A percentile compares a stretch with the other conserved stretches of the same genome.
Evolutionary conservation across 2,113 vertebrate species (phyloP).

Genomic region (Nibea coibor): DNA sequence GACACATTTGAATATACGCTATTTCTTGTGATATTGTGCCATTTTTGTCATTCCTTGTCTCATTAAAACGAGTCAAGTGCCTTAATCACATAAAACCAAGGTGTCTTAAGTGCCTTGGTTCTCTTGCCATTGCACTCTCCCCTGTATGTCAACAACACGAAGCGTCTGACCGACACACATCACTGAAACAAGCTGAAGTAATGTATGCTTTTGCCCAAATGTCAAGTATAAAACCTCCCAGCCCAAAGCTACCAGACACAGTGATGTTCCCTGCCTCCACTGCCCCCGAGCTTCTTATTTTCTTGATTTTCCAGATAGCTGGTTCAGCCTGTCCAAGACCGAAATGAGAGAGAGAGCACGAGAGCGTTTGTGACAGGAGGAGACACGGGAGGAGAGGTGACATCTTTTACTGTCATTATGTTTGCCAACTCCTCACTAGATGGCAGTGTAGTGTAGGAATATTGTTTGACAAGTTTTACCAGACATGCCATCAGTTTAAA

Average conservation of each 20-base stretch:
- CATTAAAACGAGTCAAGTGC: background rate
- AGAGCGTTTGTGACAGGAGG: constrained; percentile 36
- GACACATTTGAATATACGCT: background rate
- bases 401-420: constrained; percentile 46
- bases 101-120: too few species aligned
- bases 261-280: constrained; percentile 33
- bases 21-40: background rate
- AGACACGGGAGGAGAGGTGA: constrained; percentile 23
- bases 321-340: constrained; percentile 50
- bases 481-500: constrained; percentile 43
- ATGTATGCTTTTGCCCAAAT: constrained; percentile 39
- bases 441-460: constrained; percentile 76
- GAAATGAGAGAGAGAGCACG: background rate
- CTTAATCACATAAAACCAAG: background rate
- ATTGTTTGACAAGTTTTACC: constrained; percentile 53
- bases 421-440: constrained; percentile 72
- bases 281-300: constrained; percentile 52
- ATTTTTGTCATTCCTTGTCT: constrained; percentile 1
- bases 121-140: background rate
- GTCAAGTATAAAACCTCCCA: constrained; percentile 34
- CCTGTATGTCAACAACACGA: background rate
- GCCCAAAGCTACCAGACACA: constrained; percentile 42
- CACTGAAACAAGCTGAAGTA: constrained; percentile 6
- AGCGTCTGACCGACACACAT: background rate
- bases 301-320: constrained; percentile 67